Evolutionary conservation across 1,140 invertebrate genomes (phyloP), one percentile per base, ranked within the genome.

Genomic region (Drosophila sechellia): DNA sequence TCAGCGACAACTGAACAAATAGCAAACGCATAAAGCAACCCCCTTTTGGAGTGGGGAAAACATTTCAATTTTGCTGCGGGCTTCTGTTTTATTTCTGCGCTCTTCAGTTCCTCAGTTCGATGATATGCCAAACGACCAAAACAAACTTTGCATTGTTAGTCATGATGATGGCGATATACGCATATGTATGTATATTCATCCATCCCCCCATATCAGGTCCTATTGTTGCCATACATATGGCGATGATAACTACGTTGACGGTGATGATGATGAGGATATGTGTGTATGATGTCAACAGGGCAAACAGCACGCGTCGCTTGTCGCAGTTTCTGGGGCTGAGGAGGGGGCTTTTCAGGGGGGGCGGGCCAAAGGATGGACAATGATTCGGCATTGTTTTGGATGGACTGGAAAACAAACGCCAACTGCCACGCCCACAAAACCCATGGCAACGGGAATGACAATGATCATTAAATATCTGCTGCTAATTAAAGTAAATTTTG

Each of bases 401-500:
- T 81, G 60, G 59, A 85, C 73, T 77, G 37, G 40, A 70, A 87
- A 86, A 65, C 83, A 73, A 63, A 79, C 55, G 25, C 50, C 42
- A 49, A 56, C 15, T 10, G 48, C 55, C 73, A 79, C 77, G 55
- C 63, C 77, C 54, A 65, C 40, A 55, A 70, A 60, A 43, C 55
- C 11, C 27, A 37, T 43, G 25, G 17, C 17, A 8, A 34, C 25
- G 15, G 37, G 22, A 25, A 22, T 34, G 20, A 48, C 40, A 45
- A 70, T 70, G 64, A 79, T 71, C 81, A 64, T 65, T 70, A 71
- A 56, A 40, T 76, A 55, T 76, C 66, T 53, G 50, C 57, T 79
- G 83, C 83, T 86, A 86, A 87, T 87, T 87, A 87, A 87, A 89
- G 80, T 84, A 84, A 85, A 84, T 84, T 75, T 85, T 79, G 72